A percentile compares a stretch with the other conserved stretches of the same genome.
Conservation (phyloP, 2,888 invertebrate species). For the Trissonchulus latispiculum region DNA sequence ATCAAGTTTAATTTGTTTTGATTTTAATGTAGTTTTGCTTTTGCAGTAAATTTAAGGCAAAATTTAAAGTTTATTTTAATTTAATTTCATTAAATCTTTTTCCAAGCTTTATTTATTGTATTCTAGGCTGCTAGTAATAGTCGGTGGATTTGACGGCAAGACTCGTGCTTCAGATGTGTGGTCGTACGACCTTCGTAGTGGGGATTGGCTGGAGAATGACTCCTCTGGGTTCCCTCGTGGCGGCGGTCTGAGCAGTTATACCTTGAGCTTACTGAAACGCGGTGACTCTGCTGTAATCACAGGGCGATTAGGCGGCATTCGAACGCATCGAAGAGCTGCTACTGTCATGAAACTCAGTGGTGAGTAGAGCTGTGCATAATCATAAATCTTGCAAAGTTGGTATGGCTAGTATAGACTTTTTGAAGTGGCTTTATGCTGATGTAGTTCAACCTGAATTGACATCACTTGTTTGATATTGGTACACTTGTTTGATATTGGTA, state of each 20-base stretch:
- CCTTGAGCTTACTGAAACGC: not conserved
- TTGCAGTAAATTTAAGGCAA: no score
- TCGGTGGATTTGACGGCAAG: constrained; percentile 13
- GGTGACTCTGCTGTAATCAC: not conserved
- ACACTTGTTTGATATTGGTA: no score
- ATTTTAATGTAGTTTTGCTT: no score
- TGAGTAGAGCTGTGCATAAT: no score
- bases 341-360: constrained; percentile 3
- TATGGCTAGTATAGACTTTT: no score
- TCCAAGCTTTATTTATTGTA: not conserved
- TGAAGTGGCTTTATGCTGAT: no score
- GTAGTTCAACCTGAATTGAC: no score
- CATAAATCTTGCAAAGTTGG: no score
- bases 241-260: constrained; percentile 12
- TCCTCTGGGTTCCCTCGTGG: constrained; percentile 8
- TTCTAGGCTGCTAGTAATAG: not conserved
- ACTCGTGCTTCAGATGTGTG: not conserved
- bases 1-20: no score
- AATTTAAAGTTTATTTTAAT: no score
- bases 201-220: not conserved
- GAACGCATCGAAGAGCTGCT: constrained; percentile 9
- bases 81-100: not conserved
- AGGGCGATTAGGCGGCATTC: constrained; percentile 7
- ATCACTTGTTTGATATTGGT: no score
- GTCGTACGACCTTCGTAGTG: constrained; percentile 5